Base-by-base conservation (phyloP, 2,888 invertebrate species). In the Rhagium mordax region DNA sequence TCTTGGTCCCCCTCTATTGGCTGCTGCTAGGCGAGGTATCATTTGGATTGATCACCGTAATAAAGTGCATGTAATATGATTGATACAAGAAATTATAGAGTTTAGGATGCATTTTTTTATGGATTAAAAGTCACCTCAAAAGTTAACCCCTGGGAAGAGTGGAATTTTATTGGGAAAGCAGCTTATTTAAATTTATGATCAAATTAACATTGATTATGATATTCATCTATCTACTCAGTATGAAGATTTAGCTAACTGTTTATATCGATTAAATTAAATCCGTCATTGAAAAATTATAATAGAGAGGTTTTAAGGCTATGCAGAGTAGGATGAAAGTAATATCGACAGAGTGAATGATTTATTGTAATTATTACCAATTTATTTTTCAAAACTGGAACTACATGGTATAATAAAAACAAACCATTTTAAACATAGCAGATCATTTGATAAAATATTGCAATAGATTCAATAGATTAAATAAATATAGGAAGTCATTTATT, bases 1-100 rank as follows among this genome's bases (percentile, higher is more conserved):
- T 76, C 75, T 59, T 77, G 74, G 74, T 70, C 77, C 76, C 75
- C 75, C 77, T 72, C 74, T 71, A 71, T 74, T 74, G 74, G 74
- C 75, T 27, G 74, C 74, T 79, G 77, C 75, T 78, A 62, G 60
- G 76, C 77, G 73, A 70, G 70, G 71, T 77, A 75, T 79, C 76
- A 70, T 70, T 60, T 73, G 74, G 77, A 78, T 79, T 79, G 78
- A 80, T 79, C 77, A 71, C 74, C 69, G 71, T 72, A 75, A 71
- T 74, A 81, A 80, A 79, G 74, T 77, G 75, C 74, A 70, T 48
- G 73, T 48, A 57, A 66, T 51, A 74, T 78, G 78, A 78, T 78
- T 76, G 78, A 78, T 78, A 73, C 72, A 66, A 62, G 75, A 61
- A 75, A 70, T 77, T 75, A 77, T 66, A 70, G 65, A 64, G 77